phyloP scores from a whole-genome alignment of 1,140 invertebrate species.

The Apis dorsata region DNA sequence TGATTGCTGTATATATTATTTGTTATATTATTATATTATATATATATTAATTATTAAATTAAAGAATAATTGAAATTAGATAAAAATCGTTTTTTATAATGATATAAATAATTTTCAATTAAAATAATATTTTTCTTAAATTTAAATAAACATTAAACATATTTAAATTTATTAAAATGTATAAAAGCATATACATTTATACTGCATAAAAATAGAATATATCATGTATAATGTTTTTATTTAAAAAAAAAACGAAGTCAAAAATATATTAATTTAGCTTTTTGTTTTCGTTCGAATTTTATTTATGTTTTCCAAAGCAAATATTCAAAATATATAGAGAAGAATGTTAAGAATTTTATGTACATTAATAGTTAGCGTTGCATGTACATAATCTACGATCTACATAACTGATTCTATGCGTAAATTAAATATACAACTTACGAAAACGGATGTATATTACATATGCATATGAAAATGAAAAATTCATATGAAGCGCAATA shows the following conservation, averaged over 20 bases:
- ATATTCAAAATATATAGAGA: background rate
- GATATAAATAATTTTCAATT: no score
- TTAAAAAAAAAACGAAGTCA: background rate
- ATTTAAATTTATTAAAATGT: background rate
- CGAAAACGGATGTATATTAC: background rate
- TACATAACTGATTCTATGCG: conserved; percentile 13
- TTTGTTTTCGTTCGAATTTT: background rate
- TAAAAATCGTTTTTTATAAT: no score
- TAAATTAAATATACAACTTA: background rate
- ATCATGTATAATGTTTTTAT: background rate
- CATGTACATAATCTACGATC: no score
- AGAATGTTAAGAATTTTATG: background rate
- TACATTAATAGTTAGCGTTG: background rate
- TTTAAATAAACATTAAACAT: no score
- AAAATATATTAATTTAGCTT: background rate
- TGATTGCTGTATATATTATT: no score
- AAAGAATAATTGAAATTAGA: no score
- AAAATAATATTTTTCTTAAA: no score
- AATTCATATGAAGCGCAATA: no score
- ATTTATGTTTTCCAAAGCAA: background rate
- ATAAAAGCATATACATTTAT: no score
- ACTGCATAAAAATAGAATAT: background rate
- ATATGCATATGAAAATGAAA: no score
- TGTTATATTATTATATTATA: no score
- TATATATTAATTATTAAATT: no score